phyloP scores from a whole-genome alignment of 2,888 invertebrate species.

The Ornithoptera alexandrae region DNA sequence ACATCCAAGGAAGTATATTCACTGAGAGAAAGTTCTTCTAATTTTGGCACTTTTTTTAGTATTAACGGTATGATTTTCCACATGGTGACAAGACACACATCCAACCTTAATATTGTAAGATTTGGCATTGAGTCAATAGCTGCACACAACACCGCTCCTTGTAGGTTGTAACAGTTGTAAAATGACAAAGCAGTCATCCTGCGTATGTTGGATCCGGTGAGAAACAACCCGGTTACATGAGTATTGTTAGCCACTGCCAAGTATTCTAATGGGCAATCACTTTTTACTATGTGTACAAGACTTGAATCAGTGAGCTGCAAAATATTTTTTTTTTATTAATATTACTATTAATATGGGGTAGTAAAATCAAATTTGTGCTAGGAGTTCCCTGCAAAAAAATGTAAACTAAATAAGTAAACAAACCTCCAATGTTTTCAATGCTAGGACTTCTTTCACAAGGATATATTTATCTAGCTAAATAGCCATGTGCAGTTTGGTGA shows the following conservation, averaged over 20 bases:
- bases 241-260: slow-evolving; percentile 64
- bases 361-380: too few relatives aligned
- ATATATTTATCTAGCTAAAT: too few relatives aligned
- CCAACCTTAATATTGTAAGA: slow-evolving; percentile 58
- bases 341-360: too few relatives aligned
- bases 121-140: slow-evolving; percentile 55
- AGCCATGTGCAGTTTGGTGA: too few relatives aligned
- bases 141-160: slow-evolving; percentile 60
- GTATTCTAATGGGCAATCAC: slow-evolving; percentile 57
- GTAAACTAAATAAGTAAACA: too few relatives aligned
- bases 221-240: slow-evolving; percentile 67
- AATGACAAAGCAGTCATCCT: slow-evolving; percentile 57
- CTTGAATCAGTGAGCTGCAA: slow-evolving; percentile 66
- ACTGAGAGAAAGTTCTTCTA: slow-evolving; percentile 64
- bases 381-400: too few relatives aligned
- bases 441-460: too few relatives aligned
- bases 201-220: slow-evolving; percentile 53
- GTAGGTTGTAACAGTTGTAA: slow-evolving; percentile 69
- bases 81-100: slow-evolving; percentile 59
- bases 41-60: slow-evolving; percentile 54
- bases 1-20: slow-evolving; percentile 56
- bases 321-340: not conserved
- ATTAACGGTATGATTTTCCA: slow-evolving; percentile 67
- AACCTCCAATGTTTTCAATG: too few relatives aligned
- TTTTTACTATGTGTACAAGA: slow-evolving; percentile 63